Conservation (phyloP, 1,140 invertebrate genomes). For the Drosophila eugracilis region DNA sequence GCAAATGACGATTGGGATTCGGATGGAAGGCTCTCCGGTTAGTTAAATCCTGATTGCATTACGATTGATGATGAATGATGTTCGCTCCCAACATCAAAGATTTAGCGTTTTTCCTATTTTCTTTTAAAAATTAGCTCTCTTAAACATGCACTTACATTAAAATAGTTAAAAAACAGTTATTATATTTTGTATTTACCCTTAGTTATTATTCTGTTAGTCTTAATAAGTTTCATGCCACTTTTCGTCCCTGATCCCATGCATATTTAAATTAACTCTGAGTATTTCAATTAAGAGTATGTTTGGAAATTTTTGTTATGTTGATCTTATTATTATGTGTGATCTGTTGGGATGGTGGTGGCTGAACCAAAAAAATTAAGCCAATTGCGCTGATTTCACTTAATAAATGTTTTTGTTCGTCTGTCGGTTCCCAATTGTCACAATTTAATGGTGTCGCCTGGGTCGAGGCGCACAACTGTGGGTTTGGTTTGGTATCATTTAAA, state of each 20-base stretch:
- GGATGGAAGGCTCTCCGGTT: slow-evolving; percentile 13
- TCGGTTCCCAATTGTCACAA: slow-evolving; percentile 66
- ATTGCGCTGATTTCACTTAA: slow-evolving; percentile 76
- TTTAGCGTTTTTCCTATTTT: too few relatives aligned
- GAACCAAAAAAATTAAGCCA: slow-evolving; percentile 76
- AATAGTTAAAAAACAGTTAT: too few relatives aligned
- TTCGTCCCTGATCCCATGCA: neutral
- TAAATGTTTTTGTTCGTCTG: slow-evolving; percentile 46
- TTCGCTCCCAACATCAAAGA: too few relatives aligned
- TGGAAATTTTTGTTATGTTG: slow-evolving; percentile 28
- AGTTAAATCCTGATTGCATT: slow-evolving; percentile 46
- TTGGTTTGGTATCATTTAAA: slow-evolving; percentile 52
- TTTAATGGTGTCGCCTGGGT: slow-evolving; percentile 47
- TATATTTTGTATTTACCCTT: too few relatives aligned
- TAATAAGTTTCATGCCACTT: neutral
- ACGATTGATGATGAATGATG: slow-evolving; percentile 3
- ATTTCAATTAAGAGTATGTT: slow-evolving; percentile 51
- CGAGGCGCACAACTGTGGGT: neutral
- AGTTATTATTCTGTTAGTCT: neutral
- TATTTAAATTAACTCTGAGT: slow-evolving; percentile 21
- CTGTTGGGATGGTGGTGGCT: slow-evolving; percentile 26
- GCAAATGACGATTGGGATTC: slow-evolving; percentile 72
- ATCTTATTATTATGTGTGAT: too few relatives aligned
- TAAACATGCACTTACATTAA: too few relatives aligned
- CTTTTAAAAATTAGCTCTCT: too few relatives aligned